Percentiles rank a stretch among this genome's conserved stretches.
phyloP scores from a whole-genome alignment of 2,797 vertebrate genomes.

The Poecilia wingei region DNA sequence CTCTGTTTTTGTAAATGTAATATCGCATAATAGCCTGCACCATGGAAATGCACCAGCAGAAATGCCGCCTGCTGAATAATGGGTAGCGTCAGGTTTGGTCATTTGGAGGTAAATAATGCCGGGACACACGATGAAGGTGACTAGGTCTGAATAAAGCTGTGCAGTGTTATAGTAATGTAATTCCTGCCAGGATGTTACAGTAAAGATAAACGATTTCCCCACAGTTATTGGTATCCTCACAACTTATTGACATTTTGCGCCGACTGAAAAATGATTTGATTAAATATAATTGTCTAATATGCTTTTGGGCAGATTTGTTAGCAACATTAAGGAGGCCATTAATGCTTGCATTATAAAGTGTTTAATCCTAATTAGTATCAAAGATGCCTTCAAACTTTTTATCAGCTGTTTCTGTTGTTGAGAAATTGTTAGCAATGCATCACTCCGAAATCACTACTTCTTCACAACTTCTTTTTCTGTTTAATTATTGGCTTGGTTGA shows the following conservation, averaged over 20 bases:
- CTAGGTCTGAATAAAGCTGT: not conserved
- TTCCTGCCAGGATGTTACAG: not conserved
- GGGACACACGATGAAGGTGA: slow-evolving; percentile 16
- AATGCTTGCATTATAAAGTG: not conserved
- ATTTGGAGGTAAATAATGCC: slow-evolving; percentile 10
- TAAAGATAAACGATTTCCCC: not conserved
- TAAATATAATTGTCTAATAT: not conserved
- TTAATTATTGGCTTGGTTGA: no score
- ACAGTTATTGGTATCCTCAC: not conserved
- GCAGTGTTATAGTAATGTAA: slow-evolving; percentile 1
- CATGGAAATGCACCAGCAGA: slow-evolving; percentile 6
- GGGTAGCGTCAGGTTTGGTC: slow-evolving; percentile 2
- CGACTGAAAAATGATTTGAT: not conserved
- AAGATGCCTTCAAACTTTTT: not conserved
- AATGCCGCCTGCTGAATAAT: slow-evolving; percentile 15
- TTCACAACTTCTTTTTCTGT: no score
- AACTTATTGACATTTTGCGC: not conserved
- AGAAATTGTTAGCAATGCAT: no score
- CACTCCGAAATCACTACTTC: no score
- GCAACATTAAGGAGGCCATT: not conserved
- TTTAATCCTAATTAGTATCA: not conserved
- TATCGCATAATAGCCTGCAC: slow-evolving; percentile 3
- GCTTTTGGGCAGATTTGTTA: not conserved
- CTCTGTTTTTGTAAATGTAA: slow-evolving; percentile 17
- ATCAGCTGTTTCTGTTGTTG: not conserved